Percentiles rank a stretch among this genome's conserved stretches.
These are phyloP conservation scores for Boloria euphrosyne DNA, from an alignment of 2,888 invertebrate genomes.

Conservation along the genomic window DNA sequence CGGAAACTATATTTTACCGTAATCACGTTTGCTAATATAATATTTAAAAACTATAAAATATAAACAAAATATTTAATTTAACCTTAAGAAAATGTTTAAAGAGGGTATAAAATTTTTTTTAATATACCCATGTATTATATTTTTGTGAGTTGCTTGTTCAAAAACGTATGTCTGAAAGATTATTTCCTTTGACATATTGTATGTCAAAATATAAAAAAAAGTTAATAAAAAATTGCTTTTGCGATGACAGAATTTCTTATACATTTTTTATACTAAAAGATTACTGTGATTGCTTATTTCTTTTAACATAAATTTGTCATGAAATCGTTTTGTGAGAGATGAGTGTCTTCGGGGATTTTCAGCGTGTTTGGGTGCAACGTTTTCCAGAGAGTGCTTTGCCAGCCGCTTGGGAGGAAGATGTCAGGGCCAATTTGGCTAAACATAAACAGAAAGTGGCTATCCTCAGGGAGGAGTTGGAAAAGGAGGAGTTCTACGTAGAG, in stretches of 20 bases:
- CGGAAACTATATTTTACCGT: no score
- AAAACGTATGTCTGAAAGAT: constrained; percentile 3
- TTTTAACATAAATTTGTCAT: constrained; percentile 77
- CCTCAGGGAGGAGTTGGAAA: constrained; percentile 92
- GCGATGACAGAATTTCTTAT: constrained; percentile 64
- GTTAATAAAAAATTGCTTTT: constrained; percentile 48
- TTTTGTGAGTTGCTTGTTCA: no score
- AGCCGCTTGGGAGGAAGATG: constrained; percentile 96
- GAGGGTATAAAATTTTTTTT: no score
- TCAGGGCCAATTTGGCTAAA: constrained; percentile 93
- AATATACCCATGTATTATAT: no score
- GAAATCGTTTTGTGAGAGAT: constrained; percentile 83
- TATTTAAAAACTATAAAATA: not conserved
- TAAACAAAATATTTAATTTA: not conserved
- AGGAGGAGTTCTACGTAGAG: constrained; percentile 95
- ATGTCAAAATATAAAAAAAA: constrained; percentile 37
- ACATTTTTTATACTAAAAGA: constrained; percentile 55
- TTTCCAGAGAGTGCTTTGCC: constrained; percentile 95
- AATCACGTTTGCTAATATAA: not conserved
- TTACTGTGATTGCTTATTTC: constrained; percentile 50
- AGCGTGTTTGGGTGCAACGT: constrained; percentile 94
- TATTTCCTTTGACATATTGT: constrained; percentile 17
- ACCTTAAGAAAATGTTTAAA: no score
- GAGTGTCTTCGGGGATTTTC: constrained; percentile 96
- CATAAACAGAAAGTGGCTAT: constrained; percentile 93